Evolutionary conservation across 2,888 invertebrate species (phyloP).

Genomic region (Ecdyonurus torrentis): DNA sequence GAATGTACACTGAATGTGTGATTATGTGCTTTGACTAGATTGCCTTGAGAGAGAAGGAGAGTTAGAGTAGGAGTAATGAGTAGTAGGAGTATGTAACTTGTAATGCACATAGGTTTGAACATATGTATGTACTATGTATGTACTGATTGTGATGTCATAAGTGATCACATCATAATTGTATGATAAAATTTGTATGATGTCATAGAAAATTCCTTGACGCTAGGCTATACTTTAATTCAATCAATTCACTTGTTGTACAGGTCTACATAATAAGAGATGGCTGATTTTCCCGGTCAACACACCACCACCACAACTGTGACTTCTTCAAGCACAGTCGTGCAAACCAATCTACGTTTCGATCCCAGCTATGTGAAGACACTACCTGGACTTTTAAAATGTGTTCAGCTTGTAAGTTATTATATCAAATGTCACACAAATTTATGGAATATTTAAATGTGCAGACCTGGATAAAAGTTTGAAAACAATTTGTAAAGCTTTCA

Average conservation of each 20-base stretch:
- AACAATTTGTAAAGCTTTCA: too few species aligned
- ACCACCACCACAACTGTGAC: slow-evolving; percentile 58
- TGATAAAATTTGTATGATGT: neutral
- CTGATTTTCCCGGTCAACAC: slow-evolving; percentile 55
- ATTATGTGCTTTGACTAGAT: neutral
- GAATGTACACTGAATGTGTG: neutral
- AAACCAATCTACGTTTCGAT: slow-evolving; percentile 51
- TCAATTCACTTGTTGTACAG: neutral
- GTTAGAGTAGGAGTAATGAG: neutral
- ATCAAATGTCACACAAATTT: neutral
- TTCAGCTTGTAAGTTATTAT: slow-evolving; percentile 51
- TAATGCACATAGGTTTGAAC: neutral
- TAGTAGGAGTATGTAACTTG: neutral
- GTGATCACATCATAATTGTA: too few species aligned
- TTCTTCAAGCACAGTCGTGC: slow-evolving; percentile 32
- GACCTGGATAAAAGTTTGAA: too few species aligned
- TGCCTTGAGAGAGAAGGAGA: neutral
- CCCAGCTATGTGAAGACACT: slow-evolving; percentile 47
- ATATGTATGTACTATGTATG: neutral
- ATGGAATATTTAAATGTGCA: neutral
- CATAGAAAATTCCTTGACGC: too few species aligned
- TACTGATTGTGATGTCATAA: neutral
- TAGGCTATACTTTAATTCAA: too few species aligned
- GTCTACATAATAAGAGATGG: neutral
- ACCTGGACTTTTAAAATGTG: slow-evolving; percentile 59